These are phyloP conservation scores for Apodemus sylvaticus DNA, from an alignment of 2,113 vertebrate species.

Conservation along the genomic window DNA sequence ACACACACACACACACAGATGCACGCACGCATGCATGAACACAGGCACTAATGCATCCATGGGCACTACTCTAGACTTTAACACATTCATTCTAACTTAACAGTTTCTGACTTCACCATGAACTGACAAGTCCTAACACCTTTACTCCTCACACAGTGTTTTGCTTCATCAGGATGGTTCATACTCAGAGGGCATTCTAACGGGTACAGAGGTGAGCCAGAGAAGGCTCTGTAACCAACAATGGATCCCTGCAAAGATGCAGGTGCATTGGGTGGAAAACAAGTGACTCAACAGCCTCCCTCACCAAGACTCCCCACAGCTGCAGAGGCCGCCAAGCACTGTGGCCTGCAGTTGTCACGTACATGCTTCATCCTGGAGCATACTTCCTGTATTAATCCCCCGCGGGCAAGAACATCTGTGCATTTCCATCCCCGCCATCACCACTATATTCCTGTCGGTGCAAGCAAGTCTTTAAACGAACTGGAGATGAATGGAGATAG, in stretches of 20 bases:
- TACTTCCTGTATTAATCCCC: slow-evolving; percentile 39
- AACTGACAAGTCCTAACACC: background rate
- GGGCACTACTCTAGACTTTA: background rate
- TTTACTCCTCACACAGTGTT: background rate
- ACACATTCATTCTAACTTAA: background rate
- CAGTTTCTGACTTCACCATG: background rate
- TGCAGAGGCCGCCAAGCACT: background rate
- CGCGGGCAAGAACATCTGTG: background rate
- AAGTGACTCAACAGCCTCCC: slow-evolving; percentile 40
- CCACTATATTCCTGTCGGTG: background rate
- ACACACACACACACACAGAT: no score
- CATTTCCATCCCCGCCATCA: background rate
- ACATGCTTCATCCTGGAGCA: background rate
- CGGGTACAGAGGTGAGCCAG: background rate
- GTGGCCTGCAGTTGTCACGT: slow-evolving; percentile 45
- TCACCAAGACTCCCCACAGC: background rate
- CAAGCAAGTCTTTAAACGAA: background rate
- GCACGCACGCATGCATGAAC: background rate
- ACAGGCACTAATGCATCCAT: background rate
- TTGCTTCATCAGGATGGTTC: background rate
- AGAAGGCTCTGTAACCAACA: background rate
- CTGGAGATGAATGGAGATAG: background rate
- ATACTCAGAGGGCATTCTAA: background rate
- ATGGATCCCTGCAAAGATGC: background rate
- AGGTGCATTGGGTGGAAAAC: slow-evolving; percentile 31